Percentiles rank a stretch among this genome's conserved stretches.
Conservation (phyloP, 2,113 vertebrate genomes). For the Arothron firmamentum region DNA sequence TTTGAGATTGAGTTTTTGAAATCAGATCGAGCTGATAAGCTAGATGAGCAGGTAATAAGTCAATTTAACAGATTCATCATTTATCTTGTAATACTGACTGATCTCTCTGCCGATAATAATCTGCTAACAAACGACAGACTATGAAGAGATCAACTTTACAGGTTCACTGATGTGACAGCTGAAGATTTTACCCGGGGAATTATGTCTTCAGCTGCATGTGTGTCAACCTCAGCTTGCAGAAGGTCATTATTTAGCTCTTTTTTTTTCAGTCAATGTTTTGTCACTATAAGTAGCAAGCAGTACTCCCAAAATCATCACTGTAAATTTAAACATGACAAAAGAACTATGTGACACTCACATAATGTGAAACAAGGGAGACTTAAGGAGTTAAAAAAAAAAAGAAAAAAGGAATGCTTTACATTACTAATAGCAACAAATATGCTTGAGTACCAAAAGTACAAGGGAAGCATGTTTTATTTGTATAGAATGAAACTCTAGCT, state of each 20-base stretch:
- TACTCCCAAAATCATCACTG: background rate
- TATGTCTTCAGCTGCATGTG: conserved; percentile 8
- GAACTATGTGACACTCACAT: too few species aligned
- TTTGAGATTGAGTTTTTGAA: conserved; percentile 32
- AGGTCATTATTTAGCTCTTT: conserved; percentile 28
- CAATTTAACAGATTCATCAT: conserved; percentile 49
- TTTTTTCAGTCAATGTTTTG: conserved; percentile 13
- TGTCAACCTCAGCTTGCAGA: conserved; percentile 11
- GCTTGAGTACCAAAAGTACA: too few species aligned
- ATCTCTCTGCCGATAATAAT: conserved; percentile 50
- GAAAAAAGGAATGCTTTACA: too few species aligned
- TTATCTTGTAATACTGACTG: conserved; percentile 36
- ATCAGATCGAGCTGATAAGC: conserved; percentile 53
- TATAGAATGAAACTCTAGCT: too few species aligned
- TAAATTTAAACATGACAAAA: background rate
- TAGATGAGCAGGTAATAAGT: conserved; percentile 56
- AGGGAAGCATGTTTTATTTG: too few species aligned
- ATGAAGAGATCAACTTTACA: conserved; percentile 49
- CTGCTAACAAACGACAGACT: conserved; percentile 58
- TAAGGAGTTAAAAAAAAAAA: too few species aligned
- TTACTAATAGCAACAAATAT: too few species aligned
- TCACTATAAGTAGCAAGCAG: background rate
- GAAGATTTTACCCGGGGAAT: conserved; percentile 36
- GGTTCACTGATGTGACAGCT: conserved; percentile 53
- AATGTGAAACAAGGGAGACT: too few species aligned